Evolutionary conservation across 2,797 vertebrate species (phyloP), one percentile per base, ranked within the genome.

Genomic region (Chromobotia macracanthus): DNA sequence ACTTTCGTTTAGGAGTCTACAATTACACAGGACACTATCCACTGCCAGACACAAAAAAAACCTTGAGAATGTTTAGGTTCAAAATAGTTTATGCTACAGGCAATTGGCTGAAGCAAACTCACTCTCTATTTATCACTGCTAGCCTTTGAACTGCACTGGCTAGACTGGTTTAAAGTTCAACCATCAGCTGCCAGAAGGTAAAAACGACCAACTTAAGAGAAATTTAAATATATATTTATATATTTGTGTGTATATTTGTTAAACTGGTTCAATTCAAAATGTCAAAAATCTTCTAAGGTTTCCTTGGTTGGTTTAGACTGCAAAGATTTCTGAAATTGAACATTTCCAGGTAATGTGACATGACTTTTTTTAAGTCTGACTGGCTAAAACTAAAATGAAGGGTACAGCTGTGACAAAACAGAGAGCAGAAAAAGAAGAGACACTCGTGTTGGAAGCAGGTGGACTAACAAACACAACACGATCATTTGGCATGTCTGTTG

Each of bases 401-500:
- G 48, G 35, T n/a, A n/a, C n/a, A n/a, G n/a, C 67, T 31, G 18
- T 35, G 35, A 64, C 80, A 77, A 75, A 72, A 77, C n/a, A 72
- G 44, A 23, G 6, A 72, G n/a, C 56, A 73, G 81, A 64, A 21
- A 58, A 13, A 70, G 72, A 50, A 68, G 55, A 70, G 61, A 72
- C 64, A 79, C 64, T 56, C 55, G 38, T 75, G 73, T 80, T 51
- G 53, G 70, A 66, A 46, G 50, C 38, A 80, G 70, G 56, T 79
- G 38, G 73, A 81, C 68, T 78, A 83, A 72, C 69, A 83, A 83
- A 66, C 53, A 70, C 46, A 63, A 64, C 74, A 81, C 56, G 48
- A 73, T 72, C 46, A 61, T 80, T 79, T 11, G 58, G 51, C 44
- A 64, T 18, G 64, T 75, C 75, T 77, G 64, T 80, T 44, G 83